Conservation (phyloP, 2,113 vertebrate species). For the Gambusia affinis region DNA sequence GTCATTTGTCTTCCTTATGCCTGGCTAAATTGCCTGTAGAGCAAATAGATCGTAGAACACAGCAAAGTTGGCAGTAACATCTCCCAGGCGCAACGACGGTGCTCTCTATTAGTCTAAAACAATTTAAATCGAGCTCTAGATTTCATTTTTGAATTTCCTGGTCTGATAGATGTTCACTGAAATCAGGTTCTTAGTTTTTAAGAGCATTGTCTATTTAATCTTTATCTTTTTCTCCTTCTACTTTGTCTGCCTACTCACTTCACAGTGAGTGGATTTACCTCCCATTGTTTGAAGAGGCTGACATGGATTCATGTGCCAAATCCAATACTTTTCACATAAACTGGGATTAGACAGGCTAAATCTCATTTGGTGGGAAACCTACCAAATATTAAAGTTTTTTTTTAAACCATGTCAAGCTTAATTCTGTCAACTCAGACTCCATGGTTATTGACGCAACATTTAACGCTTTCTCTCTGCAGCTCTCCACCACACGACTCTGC, state of each 20-base stretch:
- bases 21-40: slow-evolving; percentile 49
- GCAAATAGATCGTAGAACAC: slow-evolving; percentile 54
- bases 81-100: slow-evolving; percentile 44
- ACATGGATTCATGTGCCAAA: slow-evolving; percentile 64
- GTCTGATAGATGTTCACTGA: slow-evolving; percentile 15
- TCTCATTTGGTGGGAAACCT: slow-evolving; percentile 50
- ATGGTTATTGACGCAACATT: slow-evolving; percentile 44
- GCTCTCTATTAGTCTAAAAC: slow-evolving; percentile 47
- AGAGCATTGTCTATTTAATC: slow-evolving; percentile 9
- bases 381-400: slow-evolving; percentile 38
- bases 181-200: slow-evolving; percentile 34
- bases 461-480: slow-evolving; percentile 10
- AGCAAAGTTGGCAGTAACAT: slow-evolving; percentile 34
- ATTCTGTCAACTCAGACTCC: slow-evolving; percentile 39
- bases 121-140: slow-evolving; percentile 40
- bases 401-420: slow-evolving; percentile 47
- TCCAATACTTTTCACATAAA: slow-evolving; percentile 73
- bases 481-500: slow-evolving; percentile 2
- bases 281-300: slow-evolving; percentile 52
- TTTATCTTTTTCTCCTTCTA: slow-evolving; percentile 1
- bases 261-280: slow-evolving; percentile 51
- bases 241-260: slow-evolving; percentile 21
- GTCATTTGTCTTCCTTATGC: slow-evolving; percentile 68
- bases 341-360: slow-evolving; percentile 58
- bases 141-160: slow-evolving; percentile 23